Evolutionary conservation across 2,888 invertebrate species (phyloP).

Genomic region (Catocala fraxini): DNA sequence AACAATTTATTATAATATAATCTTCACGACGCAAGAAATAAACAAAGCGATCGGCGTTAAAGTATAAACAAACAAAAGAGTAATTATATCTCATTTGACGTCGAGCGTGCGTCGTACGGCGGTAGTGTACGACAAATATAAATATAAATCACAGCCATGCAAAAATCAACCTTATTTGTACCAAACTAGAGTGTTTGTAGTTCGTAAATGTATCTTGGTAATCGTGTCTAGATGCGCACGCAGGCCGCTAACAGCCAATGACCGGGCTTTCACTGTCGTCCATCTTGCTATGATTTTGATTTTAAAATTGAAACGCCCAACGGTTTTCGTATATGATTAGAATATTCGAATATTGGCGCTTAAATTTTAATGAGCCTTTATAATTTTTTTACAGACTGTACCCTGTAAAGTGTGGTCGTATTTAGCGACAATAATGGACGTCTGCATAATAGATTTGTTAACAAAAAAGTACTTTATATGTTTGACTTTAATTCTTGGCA

Average conservation of each 20-base stretch:
- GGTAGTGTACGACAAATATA: conserved; percentile 51
- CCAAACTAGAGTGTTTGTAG: background rate
- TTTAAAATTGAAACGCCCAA: conserved; percentile 76
- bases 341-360: conserved; percentile 30
- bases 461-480: too few relatives aligned
- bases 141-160: background rate
- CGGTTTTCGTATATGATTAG: conserved; percentile 52
- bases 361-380: background rate
- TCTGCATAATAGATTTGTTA: too few relatives aligned
- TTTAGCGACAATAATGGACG: too few relatives aligned
- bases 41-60: conserved; percentile 44
- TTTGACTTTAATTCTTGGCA: too few relatives aligned
- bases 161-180: conserved; percentile 13
- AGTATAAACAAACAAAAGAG: conserved; percentile 77
- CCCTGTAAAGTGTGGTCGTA: too few relatives aligned
- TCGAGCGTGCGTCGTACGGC: conserved; percentile 71
- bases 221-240: conserved; percentile 77
- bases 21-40: conserved; percentile 42
- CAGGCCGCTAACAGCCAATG: conserved; percentile 82
- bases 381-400: background rate
- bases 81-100: conserved; percentile 80
- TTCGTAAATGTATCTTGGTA: conserved; percentile 52
- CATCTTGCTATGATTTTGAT: conserved; percentile 77
- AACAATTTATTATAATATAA: conserved; percentile 35
- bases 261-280: conserved; percentile 85